Conservation (phyloP, 1,140 invertebrate genomes). For the Drosophila arawakana region DNA sequence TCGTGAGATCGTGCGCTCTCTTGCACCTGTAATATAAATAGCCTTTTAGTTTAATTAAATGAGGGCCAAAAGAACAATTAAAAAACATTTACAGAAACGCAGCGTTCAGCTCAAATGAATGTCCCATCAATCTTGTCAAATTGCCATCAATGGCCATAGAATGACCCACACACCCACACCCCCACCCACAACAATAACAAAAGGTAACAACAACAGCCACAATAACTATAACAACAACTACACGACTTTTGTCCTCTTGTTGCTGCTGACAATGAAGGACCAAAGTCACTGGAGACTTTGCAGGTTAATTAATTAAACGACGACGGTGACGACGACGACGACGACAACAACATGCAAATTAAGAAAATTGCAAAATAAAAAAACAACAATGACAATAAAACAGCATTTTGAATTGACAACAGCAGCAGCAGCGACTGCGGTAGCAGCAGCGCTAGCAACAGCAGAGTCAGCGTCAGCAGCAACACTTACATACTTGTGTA, state of each 20-base stretch:
- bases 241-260: slow-evolving; percentile 40
- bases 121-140: slow-evolving; percentile 76
- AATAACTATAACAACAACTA: slow-evolving; percentile 19
- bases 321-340: slow-evolving; percentile 19
- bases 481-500: slow-evolving; percentile 54
- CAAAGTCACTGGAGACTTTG: slow-evolving; percentile 65
- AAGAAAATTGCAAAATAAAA: slow-evolving; percentile 77
- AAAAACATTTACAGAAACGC: slow-evolving; percentile 68
- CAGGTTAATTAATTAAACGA: slow-evolving; percentile 58
- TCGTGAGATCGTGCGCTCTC: background rate
- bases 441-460: slow-evolving; percentile 5
- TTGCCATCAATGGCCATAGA: slow-evolving; percentile 48
- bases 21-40: background rate
- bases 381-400: slow-evolving; percentile 33
- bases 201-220: slow-evolving; percentile 3
- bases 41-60: slow-evolving; percentile 75
- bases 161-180: slow-evolving; percentile 12
- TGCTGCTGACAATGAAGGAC: slow-evolving; percentile 57
- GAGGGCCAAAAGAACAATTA: slow-evolving; percentile 60
- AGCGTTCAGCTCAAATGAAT: slow-evolving; percentile 40
- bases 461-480: slow-evolving; percentile 6
- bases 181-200: background rate
- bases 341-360: slow-evolving; percentile 67
- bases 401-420: slow-evolving; percentile 29
- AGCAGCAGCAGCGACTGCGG: slow-evolving; percentile 8